phyloP scores from a whole-genome alignment of 2,113 vertebrate species.

The Perca schrenkii region DNA sequence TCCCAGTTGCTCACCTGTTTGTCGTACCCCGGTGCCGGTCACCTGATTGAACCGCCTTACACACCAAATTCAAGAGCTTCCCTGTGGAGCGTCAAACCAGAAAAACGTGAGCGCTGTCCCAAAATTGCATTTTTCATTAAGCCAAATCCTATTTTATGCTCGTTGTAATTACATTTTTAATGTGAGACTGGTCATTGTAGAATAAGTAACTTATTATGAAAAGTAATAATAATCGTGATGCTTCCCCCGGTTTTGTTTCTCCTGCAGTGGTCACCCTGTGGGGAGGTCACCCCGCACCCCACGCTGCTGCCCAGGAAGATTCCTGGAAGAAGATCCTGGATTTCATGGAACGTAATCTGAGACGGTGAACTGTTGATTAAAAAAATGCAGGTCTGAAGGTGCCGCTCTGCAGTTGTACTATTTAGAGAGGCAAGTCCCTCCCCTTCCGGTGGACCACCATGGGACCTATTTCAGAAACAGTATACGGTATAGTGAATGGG shows the following conservation, averaged over 20 bases:
- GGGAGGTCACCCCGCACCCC: slow-evolving; percentile 72
- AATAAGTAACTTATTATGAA: background rate
- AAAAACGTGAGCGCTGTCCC: slow-evolving; percentile 57
- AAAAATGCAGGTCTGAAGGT: background rate
- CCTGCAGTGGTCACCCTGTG: slow-evolving; percentile 70
- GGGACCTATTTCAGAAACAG: no score
- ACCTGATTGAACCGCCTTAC: slow-evolving; percentile 83
- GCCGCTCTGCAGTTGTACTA: background rate
- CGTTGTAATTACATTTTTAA: background rate
- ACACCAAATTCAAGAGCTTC: slow-evolving; percentile 51
- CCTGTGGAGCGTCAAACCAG: slow-evolving; percentile 63
- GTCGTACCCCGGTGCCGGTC: slow-evolving; percentile 79
- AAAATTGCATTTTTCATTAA: background rate
- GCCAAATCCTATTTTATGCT: background rate
- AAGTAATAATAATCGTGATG: background rate
- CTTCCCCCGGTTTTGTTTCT: background rate
- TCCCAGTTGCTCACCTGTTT: slow-evolving; percentile 74
- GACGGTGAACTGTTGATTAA: background rate
- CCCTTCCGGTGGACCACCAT: no score
- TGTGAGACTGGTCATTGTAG: background rate
- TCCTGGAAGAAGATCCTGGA: slow-evolving; percentile 76
- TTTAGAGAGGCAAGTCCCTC: no score
- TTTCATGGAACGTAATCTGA: slow-evolving; percentile 71
- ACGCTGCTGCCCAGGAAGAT: slow-evolving; percentile 79
- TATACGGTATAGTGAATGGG: no score